Evolutionary conservation across 37 sponge, comb jelly and placozoan genomes (phyloP), one percentile per base, ranked within the genome.

Genomic region (Sycon ciliatum): DNA sequence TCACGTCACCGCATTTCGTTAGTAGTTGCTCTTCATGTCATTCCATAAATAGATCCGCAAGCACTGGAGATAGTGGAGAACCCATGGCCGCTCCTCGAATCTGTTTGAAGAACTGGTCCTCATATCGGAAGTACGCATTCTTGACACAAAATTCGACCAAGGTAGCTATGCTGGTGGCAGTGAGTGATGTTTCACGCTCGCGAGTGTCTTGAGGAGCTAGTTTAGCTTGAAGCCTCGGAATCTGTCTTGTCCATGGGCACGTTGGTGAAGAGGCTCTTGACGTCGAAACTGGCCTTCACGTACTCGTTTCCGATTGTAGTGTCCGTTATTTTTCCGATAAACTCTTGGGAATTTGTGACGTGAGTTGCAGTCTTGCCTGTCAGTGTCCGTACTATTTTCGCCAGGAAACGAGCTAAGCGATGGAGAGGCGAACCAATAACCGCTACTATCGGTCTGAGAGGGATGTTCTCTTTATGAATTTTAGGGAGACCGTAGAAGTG

Each of bases 11-110:
- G 35, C 58, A 18, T 13, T n/a, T 20, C 37, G 30, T 60, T 20
- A 72, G 35, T 0, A 60, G 57, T 1, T 35, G 4, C 5, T 3
- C 20, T n/a, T 71, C 72, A 6, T 55, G 30, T 20, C 20, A 7
- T 52, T 71, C 75, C 62, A 74, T 74, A 32, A 39, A 46, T 3
- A 74, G 37, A 64, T 74, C 61, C 3, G 64, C 75, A 26, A 74
- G 28, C 2, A 74, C 23, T 5, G 64, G 75, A 2, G 64, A 74
- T 30, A 74, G 38, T 31, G 62, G 64, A 30, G 62, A 60, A 23
- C 75, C 75, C 75, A 74, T 61, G 3, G 75, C 62, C 29, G 64
- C 42, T 32, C 75, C 75, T 36, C 61, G 64, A 28, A 30, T 33
- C 40, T 74, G 75, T 57, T 74, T 40, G 33, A 30, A 33, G 61